phyloP scores from a whole-genome alignment of 92 coral and sea anemone genomes.

The Muricea muricata region DNA sequence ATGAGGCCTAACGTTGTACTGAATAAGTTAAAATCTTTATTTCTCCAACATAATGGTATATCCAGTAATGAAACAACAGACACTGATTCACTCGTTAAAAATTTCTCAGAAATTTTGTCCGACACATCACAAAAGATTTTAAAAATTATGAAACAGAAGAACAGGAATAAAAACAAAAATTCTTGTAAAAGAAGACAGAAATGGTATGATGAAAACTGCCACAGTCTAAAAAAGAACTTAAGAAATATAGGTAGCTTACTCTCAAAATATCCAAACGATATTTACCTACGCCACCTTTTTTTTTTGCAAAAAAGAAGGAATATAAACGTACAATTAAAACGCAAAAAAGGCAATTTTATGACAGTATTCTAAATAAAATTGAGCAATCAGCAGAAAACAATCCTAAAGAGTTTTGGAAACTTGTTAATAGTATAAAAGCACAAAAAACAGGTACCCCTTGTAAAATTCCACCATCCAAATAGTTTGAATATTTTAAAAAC shows the following conservation, averaged over 20 bases:
- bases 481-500: conserved; percentile 29
- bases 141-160: no score
- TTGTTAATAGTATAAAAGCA: conserved; percentile 28
- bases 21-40: neutral
- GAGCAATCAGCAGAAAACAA: neutral
- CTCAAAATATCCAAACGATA: neutral
- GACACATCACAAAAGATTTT: no score
- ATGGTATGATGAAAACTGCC: neutral
- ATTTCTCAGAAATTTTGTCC: neutral
- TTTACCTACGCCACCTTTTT: neutral
- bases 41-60: neutral
- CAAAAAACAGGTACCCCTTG: neutral
- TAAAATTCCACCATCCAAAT: conserved; percentile 5
- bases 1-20: neutral
- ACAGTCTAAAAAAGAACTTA: neutral
- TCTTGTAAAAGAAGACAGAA: no score
- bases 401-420: neutral
- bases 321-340: neutral
- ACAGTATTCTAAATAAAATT: neutral
- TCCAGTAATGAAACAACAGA: neutral
- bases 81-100: neutral
- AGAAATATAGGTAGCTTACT: neutral
- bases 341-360: neutral
- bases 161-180: no score
- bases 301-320: neutral